These are phyloP conservation scores for Drosophila algonquin DNA, from an alignment of 2,888 invertebrate species.

Conservation along the genomic window DNA sequence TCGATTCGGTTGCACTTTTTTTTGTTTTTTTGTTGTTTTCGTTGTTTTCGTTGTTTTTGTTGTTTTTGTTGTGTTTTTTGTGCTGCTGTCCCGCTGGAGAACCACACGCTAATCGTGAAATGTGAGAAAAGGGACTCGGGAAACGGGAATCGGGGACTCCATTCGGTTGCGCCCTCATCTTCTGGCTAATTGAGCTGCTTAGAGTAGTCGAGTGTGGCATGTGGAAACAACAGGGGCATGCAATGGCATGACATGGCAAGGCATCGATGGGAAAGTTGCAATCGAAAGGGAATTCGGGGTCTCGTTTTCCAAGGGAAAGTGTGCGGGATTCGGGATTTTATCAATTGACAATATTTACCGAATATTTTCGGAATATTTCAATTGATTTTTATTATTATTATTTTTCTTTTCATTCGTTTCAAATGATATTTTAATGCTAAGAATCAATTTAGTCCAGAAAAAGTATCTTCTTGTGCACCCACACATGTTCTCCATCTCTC, in stretches of 20 bases:
- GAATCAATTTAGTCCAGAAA: slow-evolving; percentile 5
- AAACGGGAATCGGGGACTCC: slow-evolving; percentile 9
- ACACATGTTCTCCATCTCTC: slow-evolving; percentile 11
- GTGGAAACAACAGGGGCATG: neutral
- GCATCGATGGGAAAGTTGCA: slow-evolving; percentile 36
- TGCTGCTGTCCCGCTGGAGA: slow-evolving; percentile 12
- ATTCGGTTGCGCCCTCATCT: slow-evolving; percentile 40
- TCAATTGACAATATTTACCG: slow-evolving; percentile 17
- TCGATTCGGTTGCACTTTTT: neutral
- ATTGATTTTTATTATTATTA: neutral
- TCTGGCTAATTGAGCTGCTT: slow-evolving; percentile 33
- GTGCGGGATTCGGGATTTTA: slow-evolving; percentile 27
- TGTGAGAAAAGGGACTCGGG: slow-evolving; percentile 37
- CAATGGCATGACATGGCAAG: neutral
- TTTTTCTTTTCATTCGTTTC: neutral
- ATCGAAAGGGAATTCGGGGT: slow-evolving; percentile 37
- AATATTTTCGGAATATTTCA: slow-evolving; percentile 9
- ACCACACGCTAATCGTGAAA: slow-evolving; percentile 50
- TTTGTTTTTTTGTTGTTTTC: neutral
- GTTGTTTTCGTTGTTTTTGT: too few species aligned
- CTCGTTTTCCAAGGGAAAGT: slow-evolving; percentile 39
- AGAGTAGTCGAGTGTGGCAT: neutral
- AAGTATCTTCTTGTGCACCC: slow-evolving; percentile 33
- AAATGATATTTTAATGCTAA: neutral
- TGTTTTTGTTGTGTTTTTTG: slow-evolving; percentile 20